Evolutionary conservation across 2,797 vertebrate species (phyloP).

Genomic region (Glossophaga mutica): DNA sequence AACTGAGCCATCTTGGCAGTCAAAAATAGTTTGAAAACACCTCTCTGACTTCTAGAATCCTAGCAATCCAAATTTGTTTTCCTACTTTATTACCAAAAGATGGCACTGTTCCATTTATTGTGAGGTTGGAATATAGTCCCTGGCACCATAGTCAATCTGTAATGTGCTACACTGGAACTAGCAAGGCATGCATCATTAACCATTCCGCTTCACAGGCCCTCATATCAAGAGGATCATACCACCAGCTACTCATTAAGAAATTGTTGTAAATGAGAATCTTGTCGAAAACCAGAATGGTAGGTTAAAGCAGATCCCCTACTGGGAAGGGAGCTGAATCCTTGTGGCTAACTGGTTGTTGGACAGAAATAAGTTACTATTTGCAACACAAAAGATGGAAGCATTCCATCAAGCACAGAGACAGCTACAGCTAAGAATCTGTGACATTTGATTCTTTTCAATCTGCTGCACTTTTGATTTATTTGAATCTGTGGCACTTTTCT

Average conservation of each 20-base stretch:
- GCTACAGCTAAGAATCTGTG: not conserved
- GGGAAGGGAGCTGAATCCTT: slow-evolving; percentile 53
- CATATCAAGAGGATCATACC: slow-evolving; percentile 57
- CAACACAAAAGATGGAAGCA: slow-evolving; percentile 55
- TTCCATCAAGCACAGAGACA: not conserved
- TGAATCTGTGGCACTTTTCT: not conserved
- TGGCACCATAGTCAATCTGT: not conserved
- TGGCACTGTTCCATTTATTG: slow-evolving; percentile 83
- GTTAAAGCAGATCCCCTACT: slow-evolving; percentile 42
- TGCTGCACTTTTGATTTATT: no score
- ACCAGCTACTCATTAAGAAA: slow-evolving; percentile 71
- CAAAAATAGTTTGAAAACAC: slow-evolving; percentile 9
- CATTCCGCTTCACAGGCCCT: slow-evolving; percentile 60
- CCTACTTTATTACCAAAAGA: slow-evolving; percentile 73
- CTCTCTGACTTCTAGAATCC: not conserved
- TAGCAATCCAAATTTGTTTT: not conserved
- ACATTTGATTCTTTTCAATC: not conserved
- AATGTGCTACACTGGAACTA: slow-evolving; percentile 62
- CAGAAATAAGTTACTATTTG: slow-evolving; percentile 61
- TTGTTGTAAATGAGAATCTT: slow-evolving; percentile 56
- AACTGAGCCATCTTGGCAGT: not conserved
- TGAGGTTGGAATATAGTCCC: not conserved
- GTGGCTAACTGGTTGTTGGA: slow-evolving; percentile 10
- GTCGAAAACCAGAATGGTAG: slow-evolving; percentile 36
- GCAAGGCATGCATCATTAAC: slow-evolving; percentile 75